Evolutionary conservation across 2,797 vertebrate species (phyloP), one percentile per base, ranked within the genome.

Genomic region (Perodicticus potto): DNA sequence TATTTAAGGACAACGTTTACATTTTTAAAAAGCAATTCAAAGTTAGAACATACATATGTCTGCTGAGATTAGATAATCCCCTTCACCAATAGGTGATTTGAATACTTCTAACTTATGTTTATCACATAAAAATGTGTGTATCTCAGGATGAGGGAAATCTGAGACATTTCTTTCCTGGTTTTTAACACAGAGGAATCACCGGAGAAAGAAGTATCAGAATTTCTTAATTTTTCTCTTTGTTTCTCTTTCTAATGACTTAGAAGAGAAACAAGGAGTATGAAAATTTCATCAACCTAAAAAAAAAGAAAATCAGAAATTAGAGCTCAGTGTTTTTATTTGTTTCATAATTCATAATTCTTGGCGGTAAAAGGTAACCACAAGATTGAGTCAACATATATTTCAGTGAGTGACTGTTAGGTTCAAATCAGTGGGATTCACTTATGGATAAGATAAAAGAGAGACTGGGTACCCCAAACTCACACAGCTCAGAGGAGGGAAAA

Each of bases 1-100:
- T 95, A 96, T 92, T 96, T 96, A 97, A 96, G 67, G 40, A 34
- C 27, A 95, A 43, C 8, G 53, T 93, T 93, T 92, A 70, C 34
- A 81, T 67, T 93, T 93, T 85, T 93, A 63, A 78, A 90, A 94
- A 27, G 3, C 72, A 80, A 84, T 80, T 97, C 86, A 93, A 45
- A n/a, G 65, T 93, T 90, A 95, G 67, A 73, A 6, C 34, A 69
- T 85, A 34, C 34, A 69, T 85, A 34, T 74, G 70, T 80, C 70
- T 93, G 14, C n/a, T 86, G 96, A 94, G 81, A 91, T 32, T n/a
- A 88, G 70, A 76, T 84, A 93, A 76, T 19, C 9, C 7, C 29
- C 17, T 6, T 7, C 11, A 19, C 14, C 90, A 95, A 29, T 37
- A 2, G 37, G 61, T 96, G 78, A 17, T 63, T 57, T 77, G 17